Evolutionary conservation across 2,888 invertebrate species (phyloP).

Genomic region (Caenorhabditis becei): DNA sequence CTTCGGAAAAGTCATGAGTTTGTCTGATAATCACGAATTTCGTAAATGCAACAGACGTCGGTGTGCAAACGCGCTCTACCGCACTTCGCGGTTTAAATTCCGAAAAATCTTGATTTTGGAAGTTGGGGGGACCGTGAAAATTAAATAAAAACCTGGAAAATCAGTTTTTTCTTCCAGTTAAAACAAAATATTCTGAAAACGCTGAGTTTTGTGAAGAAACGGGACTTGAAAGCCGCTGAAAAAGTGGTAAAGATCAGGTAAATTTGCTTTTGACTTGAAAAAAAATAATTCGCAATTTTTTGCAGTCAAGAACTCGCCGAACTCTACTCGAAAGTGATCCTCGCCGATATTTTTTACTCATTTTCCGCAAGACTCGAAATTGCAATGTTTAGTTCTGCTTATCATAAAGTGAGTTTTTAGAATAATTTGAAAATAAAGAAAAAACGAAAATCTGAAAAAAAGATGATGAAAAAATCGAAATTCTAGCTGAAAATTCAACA

Average conservation of each 20-base stretch:
- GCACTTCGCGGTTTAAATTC: too few relatives aligned
- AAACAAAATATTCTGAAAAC: conserved; percentile 55
- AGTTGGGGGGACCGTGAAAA: too few relatives aligned
- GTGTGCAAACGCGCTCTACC: too few relatives aligned
- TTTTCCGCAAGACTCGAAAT: not conserved
- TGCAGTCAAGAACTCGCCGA: not conserved
- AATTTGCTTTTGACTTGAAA: not conserved
- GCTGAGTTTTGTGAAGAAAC: conserved; percentile 45
- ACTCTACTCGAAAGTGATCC: not conserved
- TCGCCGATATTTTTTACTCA: not conserved
- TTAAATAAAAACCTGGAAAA: too few relatives aligned
- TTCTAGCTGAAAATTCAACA: too few relatives aligned
- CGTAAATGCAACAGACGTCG: too few relatives aligned
- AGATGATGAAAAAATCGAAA: too few relatives aligned
- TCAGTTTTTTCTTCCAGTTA: conserved; percentile 41
- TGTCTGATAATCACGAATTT: too few relatives aligned
- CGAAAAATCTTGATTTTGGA: too few relatives aligned
- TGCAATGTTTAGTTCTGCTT: not conserved
- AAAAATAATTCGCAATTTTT: not conserved
- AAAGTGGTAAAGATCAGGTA: conserved; percentile 60
- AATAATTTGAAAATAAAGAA: too few relatives aligned
- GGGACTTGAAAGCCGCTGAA: conserved; percentile 61
- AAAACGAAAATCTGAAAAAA: too few relatives aligned
- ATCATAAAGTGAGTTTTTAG: not conserved
- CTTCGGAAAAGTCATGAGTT: too few relatives aligned